These are phyloP conservation scores for Tyria jacobaeae DNA, from an alignment of 2,888 invertebrate species.

Conservation along the genomic window DNA sequence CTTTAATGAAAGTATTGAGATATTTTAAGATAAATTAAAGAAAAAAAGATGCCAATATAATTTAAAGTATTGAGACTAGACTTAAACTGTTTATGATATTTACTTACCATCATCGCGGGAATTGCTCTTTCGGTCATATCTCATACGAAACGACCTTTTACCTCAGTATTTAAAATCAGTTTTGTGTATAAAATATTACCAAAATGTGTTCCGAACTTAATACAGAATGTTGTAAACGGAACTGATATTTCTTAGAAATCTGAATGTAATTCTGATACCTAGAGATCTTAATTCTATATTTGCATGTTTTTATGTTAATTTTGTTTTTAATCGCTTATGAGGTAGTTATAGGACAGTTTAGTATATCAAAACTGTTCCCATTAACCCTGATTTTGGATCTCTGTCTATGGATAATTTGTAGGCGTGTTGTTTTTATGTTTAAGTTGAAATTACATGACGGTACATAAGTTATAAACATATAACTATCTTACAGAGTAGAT, in stretches of 20 bases:
- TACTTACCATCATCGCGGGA: constrained; percentile 1
- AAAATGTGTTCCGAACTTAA: constrained; percentile 66
- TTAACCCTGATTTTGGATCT: constrained; percentile 62
- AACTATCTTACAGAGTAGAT: constrained; percentile 19
- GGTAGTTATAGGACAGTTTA: constrained; percentile 46
- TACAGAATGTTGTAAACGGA: constrained; percentile 38
- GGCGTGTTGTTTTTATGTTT: constrained; percentile 52
- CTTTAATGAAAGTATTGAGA: neutral
- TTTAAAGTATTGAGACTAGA: constrained; percentile 1
- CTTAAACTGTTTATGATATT: neutral
- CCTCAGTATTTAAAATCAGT: constrained; percentile 68
- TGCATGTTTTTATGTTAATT: constrained; percentile 49
- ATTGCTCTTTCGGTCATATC: constrained; percentile 37
- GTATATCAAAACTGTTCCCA: constrained; percentile 41
- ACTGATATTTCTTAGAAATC: constrained; percentile 40
- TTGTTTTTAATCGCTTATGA: constrained; percentile 51
- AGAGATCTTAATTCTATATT: constrained; percentile 42
- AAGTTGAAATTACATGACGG: constrained; percentile 31
- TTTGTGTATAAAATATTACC: constrained; percentile 60
- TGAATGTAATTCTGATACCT: constrained; percentile 51
- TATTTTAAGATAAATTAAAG: too few species aligned
- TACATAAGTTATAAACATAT: constrained; percentile 23
- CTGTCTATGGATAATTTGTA: constrained; percentile 59
- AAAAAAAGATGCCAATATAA: too few species aligned
- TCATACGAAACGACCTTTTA: constrained; percentile 57